Conservation (phyloP, 2,888 invertebrate species). For the Ethmia dodecea region DNA sequence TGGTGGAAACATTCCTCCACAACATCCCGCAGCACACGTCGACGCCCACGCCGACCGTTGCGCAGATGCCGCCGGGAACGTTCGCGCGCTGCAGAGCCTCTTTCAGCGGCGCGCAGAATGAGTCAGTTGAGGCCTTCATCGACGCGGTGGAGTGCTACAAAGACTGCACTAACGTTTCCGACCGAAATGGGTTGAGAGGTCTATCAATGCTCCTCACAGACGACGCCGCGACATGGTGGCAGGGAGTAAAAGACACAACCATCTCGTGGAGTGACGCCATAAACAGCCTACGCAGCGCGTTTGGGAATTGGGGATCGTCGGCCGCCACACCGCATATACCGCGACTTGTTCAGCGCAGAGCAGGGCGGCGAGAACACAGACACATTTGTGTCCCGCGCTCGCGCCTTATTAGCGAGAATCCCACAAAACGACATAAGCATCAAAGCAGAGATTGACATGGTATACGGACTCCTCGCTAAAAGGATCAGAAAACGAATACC, state of each 20-base stretch:
- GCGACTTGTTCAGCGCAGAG: background rate
- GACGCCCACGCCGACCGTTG: too few relatives aligned
- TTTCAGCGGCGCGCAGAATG: slow-evolving; percentile 4
- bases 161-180: slow-evolving; percentile 9
- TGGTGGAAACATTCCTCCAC: too few relatives aligned
- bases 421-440: background rate
- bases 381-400: background rate
- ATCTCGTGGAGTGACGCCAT: background rate
- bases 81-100: slow-evolving; percentile 10
- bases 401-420: background rate
- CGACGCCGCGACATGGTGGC: slow-evolving; percentile 6
- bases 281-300: background rate
- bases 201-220: slow-evolving; percentile 7
- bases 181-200: slow-evolving; percentile 7
- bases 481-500: background rate
- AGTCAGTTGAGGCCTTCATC: slow-evolving; percentile 11
- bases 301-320: slow-evolving; percentile 1
- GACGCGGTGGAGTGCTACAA: slow-evolving; percentile 11
- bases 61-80: background rate
- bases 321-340: slow-evolving; percentile 1
- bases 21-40: too few relatives aligned
- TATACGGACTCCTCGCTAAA: background rate
- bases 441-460: slow-evolving; percentile 3
- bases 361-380: slow-evolving; percentile 4
- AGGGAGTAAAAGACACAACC: background rate